A percentile compares a stretch with the other conserved stretches of the same genome.
Evolutionary conservation across 2,797 vertebrate genomes (phyloP).

Genomic region (Parauchenoglanis ngamensis): DNA sequence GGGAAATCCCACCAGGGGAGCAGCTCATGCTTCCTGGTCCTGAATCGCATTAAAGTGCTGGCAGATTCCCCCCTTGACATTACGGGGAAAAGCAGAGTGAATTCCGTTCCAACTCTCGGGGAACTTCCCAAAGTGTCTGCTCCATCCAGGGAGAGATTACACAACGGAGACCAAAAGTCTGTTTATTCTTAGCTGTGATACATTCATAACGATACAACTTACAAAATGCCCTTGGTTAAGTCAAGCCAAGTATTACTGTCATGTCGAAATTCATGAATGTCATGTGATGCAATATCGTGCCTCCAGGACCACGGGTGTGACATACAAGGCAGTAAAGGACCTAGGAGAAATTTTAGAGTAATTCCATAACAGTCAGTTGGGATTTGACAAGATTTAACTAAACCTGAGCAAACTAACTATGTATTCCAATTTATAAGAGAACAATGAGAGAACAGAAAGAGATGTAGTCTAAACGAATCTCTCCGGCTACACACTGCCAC

Average conservation of each 20-base stretch:
- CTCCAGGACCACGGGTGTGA: neutral
- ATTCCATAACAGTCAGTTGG: neutral
- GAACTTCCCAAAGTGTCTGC: slow-evolving; percentile 37
- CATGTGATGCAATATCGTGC: neutral
- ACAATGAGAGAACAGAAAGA: neutral
- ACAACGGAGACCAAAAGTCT: slow-evolving; percentile 44
- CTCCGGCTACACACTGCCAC: neutral
- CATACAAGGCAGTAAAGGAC: neutral
- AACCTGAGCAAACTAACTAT: neutral
- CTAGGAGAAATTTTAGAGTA: neutral
- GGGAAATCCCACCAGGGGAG: slow-evolving; percentile 53
- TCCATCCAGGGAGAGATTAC: slow-evolving; percentile 44
- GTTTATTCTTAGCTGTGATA: slow-evolving; percentile 47
- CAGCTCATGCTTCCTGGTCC: slow-evolving; percentile 46
- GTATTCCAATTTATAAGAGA: neutral
- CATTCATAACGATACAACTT: slow-evolving; percentile 8
- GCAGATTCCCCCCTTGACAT: slow-evolving; percentile 22
- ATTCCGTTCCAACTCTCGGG: slow-evolving; percentile 49
- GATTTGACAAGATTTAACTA: neutral
- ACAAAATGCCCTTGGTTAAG: slow-evolving; percentile 32
- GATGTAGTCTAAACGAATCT: neutral
- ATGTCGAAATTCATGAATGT: slow-evolving; percentile 6
- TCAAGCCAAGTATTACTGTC: slow-evolving; percentile 18
- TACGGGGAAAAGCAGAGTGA: slow-evolving; percentile 38
- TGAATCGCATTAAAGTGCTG: slow-evolving; percentile 52